Evolutionary conservation across 35 echinoderm and acorn worm species (phyloP).

Genomic region (Lytechinus variegatus): DNA sequence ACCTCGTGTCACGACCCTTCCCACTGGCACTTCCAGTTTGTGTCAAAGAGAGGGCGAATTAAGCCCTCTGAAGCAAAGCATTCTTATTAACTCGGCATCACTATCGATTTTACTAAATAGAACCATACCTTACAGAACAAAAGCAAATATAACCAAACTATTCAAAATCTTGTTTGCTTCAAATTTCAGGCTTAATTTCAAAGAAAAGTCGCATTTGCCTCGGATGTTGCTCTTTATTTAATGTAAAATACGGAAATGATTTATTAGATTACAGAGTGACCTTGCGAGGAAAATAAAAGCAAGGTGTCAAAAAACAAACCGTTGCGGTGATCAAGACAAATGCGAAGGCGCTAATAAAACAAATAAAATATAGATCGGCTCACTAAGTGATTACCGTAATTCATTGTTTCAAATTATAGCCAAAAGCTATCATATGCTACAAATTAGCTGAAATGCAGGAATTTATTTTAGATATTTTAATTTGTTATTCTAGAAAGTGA

Average conservation of each 20-base stretch:
- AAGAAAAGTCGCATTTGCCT: background rate
- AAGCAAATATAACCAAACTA: background rate
- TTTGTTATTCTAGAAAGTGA: background rate
- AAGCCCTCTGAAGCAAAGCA: slow-evolving; percentile 29
- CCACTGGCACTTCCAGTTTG: slow-evolving; percentile 44
- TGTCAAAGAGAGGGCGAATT: slow-evolving; percentile 26
- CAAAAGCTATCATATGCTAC: background rate
- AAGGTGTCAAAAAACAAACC: background rate
- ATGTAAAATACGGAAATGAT: background rate
- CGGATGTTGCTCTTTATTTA: background rate
- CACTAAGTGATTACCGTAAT: background rate
- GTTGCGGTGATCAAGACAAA: background rate
- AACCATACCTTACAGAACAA: background rate
- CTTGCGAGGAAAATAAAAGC: background rate
- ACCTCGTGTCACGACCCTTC: slow-evolving; percentile 19
- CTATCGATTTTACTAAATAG: background rate
- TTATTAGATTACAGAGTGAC: background rate
- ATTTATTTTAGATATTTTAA: background rate
- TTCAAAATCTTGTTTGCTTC: background rate
- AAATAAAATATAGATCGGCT: background rate
- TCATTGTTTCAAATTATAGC: background rate
- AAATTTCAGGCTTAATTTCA: background rate
- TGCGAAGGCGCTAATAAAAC: background rate
- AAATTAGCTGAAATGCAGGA: background rate
- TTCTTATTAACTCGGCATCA: slow-evolving; percentile 14